phyloP scores from a whole-genome alignment of 2,113 vertebrate species.

The Hippocampus guttulatus region DNA sequence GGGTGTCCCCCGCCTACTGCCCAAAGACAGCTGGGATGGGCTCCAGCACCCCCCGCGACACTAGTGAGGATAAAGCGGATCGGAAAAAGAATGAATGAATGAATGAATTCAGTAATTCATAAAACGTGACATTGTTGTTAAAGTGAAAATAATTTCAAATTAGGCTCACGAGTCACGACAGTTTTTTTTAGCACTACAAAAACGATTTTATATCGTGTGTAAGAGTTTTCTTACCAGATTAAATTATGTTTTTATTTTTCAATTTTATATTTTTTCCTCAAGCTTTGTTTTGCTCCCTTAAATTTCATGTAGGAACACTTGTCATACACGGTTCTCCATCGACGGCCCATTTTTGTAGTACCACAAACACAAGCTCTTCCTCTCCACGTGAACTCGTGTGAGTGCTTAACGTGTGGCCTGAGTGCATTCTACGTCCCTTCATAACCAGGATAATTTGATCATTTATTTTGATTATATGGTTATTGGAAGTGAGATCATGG shows the following conservation, averaged over 20 bases:
- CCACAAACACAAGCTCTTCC: constrained; percentile 19
- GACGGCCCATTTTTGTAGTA: constrained; percentile 11
- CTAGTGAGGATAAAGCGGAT: too few species aligned
- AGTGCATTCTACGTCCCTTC: accelerated
- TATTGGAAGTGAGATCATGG: constrained; percentile 48
- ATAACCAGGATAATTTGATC: accelerated
- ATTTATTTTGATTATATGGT: constrained; percentile 16
- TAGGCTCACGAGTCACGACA: too few species aligned
- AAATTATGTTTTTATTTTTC: not conserved
- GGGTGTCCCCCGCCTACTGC: too few species aligned
- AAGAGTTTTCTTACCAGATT: too few species aligned
- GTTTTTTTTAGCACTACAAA: too few species aligned
- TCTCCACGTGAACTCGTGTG: constrained; percentile 42
- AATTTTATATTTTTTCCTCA: not conserved
- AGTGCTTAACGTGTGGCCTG: constrained; percentile 23
- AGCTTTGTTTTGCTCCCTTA: not conserved
- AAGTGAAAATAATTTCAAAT: too few species aligned
- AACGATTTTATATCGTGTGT: too few species aligned
- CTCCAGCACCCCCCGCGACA: too few species aligned
- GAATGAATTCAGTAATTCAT: too few species aligned
- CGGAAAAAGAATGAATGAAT: too few species aligned
- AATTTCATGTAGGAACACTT: constrained; percentile 35
- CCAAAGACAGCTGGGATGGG: too few species aligned
- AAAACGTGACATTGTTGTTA: too few species aligned
- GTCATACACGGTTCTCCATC: not conserved